phyloP scores from a whole-genome alignment of 2,888 invertebrate species.

The Acronicta aceris region DNA sequence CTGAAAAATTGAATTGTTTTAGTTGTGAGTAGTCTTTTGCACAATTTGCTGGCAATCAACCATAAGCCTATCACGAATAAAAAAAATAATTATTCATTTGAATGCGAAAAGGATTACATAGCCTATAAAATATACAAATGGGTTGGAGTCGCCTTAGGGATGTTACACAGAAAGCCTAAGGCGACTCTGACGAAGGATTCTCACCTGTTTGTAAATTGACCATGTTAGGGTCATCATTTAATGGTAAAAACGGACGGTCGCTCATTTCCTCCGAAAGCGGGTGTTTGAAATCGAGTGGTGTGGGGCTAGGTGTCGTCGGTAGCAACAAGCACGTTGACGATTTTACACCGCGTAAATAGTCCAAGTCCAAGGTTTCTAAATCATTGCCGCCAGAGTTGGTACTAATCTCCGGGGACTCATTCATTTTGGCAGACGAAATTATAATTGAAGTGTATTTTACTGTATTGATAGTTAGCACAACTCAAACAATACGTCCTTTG shows the following conservation, averaged over 20 bases:
- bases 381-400: slow-evolving; percentile 68
- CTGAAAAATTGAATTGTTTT: too few relatives aligned
- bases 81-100: too few relatives aligned
- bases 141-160: too few relatives aligned
- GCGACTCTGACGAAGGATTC: too few relatives aligned
- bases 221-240: slow-evolving; percentile 75
- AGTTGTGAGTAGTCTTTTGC: too few relatives aligned
- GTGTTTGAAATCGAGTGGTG: slow-evolving; percentile 89
- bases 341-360: slow-evolving; percentile 89
- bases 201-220: slow-evolving; percentile 78
- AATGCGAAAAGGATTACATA: too few relatives aligned
- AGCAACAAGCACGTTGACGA: slow-evolving; percentile 91
- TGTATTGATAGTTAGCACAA: slow-evolving; percentile 26
- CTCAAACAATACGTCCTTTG: slow-evolving; percentile 24
- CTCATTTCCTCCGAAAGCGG: slow-evolving; percentile 88
- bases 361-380: slow-evolving; percentile 79
- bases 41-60: too few relatives aligned
- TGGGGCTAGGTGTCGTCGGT: slow-evolving; percentile 89
- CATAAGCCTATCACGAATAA: too few relatives aligned
- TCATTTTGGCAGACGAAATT: slow-evolving; percentile 64
- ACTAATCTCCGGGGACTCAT: slow-evolving; percentile 75
- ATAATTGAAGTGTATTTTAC: slow-evolving; percentile 21
- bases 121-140: too few relatives aligned
- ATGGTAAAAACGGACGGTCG: slow-evolving; percentile 80
- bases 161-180: too few relatives aligned